Conservation (phyloP, 2,113 vertebrate genomes). For the Myotis davidii region DNA sequence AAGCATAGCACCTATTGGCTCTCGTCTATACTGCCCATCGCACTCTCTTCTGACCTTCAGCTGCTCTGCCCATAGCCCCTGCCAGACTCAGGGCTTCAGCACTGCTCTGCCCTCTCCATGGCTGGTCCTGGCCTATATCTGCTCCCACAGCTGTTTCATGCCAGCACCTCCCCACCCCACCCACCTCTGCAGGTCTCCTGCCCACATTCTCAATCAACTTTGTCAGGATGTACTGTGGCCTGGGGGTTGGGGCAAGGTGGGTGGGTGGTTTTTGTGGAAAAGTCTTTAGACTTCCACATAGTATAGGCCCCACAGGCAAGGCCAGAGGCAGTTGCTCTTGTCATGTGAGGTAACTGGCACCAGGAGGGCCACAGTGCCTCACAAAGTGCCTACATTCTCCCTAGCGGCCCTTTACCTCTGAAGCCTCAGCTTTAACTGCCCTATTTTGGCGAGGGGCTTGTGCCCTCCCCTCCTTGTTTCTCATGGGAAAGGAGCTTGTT, state of each 20-base stretch:
- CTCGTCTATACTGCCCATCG: not conserved
- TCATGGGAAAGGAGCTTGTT: not conserved
- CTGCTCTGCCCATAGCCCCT: not conserved
- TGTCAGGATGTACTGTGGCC: not conserved
- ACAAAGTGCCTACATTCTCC: not conserved
- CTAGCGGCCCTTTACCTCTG: not conserved
- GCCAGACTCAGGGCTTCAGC: not conserved
- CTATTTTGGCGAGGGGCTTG: not conserved
- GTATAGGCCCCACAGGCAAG: not conserved
- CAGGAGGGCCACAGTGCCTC: not conserved
- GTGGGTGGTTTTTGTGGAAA: not conserved
- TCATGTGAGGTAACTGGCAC: not conserved
- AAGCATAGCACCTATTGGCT: not conserved
- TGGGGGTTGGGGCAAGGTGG: not conserved
- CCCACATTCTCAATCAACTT: not conserved
- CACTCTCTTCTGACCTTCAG: not conserved
- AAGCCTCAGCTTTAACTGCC: not conserved
- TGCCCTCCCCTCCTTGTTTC: not conserved
- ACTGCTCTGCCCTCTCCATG: not conserved
- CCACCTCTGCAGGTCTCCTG: not conserved
- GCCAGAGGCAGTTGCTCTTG: not conserved
- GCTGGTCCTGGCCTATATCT: not conserved
- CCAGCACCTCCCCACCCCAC: not conserved
- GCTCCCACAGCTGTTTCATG: not conserved
- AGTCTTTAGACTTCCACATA: not conserved